Evolutionary conservation across 2,888 invertebrate genomes (phyloP), one percentile per base, ranked within the genome.

Genomic region (Schizaphis graminum): DNA sequence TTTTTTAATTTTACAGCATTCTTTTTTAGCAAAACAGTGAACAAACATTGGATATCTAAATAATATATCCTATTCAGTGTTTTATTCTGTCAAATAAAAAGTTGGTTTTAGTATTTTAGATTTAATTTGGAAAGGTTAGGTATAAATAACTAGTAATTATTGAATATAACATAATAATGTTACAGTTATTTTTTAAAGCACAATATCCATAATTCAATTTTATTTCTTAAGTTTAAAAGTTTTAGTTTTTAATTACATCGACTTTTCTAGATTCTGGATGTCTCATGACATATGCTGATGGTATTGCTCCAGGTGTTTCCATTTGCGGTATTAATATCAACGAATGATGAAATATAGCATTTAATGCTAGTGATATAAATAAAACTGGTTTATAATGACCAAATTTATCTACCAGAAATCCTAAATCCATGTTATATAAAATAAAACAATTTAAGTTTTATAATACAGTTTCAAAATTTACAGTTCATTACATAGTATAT

Each of bases 301-400:
- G 98, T 96, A 97, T 97, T 95, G 97, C 97, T 94, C 98, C 97
- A 11, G 98, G 97, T 67, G 97, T 97, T 96, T 98, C 98, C 96
- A 97, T 97, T 95, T 98, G 97, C 49, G 98, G 98, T 95, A 98
- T 98, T 95, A 97, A 96, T 91, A 98, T 96, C 95, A 98, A 96
- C 8, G 98, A 97, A 95, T 98, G 97, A 96, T 98, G 98, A 95
- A 98, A 97, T 3, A 97, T 96, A 11, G 98, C 98, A 95, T 98
- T 98, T 95, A 98, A 96, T 94, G 98, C 96, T 95, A 98, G 96
- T 94, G 98, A 97, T 94, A 98, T 96, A 95, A 98, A 97, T 94
- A 98, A 97, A 49, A 98, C 97, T 0, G 97, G 97, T 95, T 98
- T 98, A 96, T 98, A 98, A 96, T 97, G 97, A 92, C 98, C 98